These are phyloP conservation scores for Autographa pulchrina DNA, from an alignment of 2,888 invertebrate genomes.

Conservation along the genomic window DNA sequence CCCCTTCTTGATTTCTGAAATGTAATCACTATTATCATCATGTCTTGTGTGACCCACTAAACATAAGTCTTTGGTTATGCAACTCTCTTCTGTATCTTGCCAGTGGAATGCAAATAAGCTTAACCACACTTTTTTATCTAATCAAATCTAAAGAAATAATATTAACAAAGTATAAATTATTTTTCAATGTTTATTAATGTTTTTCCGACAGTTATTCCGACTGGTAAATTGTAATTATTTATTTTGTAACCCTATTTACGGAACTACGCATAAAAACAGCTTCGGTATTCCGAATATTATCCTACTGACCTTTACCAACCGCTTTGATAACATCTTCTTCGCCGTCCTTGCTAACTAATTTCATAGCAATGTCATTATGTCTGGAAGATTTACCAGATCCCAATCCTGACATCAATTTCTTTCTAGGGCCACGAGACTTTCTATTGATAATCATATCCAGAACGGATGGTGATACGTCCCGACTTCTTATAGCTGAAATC, in stretches of 20 bases:
- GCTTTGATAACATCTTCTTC: conserved; percentile 18
- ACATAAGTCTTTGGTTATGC: too few relatives aligned
- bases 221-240: too few relatives aligned
- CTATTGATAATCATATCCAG: conserved; percentile 40
- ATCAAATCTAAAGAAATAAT: too few relatives aligned
- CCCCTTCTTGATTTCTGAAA: conserved; percentile 1
- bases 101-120: too few relatives aligned
- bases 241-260: too few relatives aligned
- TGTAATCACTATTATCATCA: neutral
- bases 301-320: conserved; percentile 28
- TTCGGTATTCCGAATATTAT: neutral
- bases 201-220: too few relatives aligned
- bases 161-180: too few relatives aligned
- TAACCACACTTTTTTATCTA: too few relatives aligned
- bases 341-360: conserved; percentile 27
- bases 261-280: too few relatives aligned
- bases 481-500: conserved; percentile 23
- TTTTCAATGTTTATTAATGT: too few relatives aligned
- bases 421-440: conserved; percentile 6
- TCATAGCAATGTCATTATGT: conserved; percentile 27
- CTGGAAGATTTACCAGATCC: neutral
- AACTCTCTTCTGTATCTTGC: too few relatives aligned
- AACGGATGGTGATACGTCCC: conserved; percentile 29
- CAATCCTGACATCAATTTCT: conserved; percentile 24
- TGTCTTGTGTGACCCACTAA: too few relatives aligned